phyloP scores from a whole-genome alignment of 2,888 invertebrate species.

The Invenusta paracnida region DNA sequence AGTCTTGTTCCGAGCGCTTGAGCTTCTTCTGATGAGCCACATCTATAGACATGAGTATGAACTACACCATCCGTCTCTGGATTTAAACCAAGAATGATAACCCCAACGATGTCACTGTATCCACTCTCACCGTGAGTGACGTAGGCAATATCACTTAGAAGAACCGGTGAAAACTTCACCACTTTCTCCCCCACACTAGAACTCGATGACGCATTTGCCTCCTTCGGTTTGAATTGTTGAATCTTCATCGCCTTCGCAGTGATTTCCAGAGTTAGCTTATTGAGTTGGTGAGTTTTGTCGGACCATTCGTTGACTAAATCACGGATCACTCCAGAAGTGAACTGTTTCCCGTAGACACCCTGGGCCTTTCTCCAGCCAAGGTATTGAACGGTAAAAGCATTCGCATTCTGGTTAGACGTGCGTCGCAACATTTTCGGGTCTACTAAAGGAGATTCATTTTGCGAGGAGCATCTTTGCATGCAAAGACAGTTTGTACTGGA shows the following conservation, averaged over 20 bases:
- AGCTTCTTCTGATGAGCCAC: slow-evolving; percentile 87
- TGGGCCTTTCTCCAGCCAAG: slow-evolving; percentile 90
- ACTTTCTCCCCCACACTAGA: slow-evolving; percentile 65
- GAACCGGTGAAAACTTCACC: slow-evolving; percentile 71
- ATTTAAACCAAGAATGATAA: slow-evolving; percentile 84
- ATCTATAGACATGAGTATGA: slow-evolving; percentile 88
- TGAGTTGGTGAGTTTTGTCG: slow-evolving; percentile 64
- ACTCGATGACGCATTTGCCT: too few relatives aligned
- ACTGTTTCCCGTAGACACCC: slow-evolving; percentile 77
- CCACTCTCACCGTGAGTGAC: slow-evolving; percentile 70
- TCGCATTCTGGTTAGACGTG: too few relatives aligned
- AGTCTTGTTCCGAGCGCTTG: slow-evolving; percentile 78
- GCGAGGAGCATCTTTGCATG: too few relatives aligned
- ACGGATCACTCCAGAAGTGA: slow-evolving; percentile 75
- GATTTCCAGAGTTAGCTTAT: not conserved
- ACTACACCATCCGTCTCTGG: slow-evolving; percentile 87
- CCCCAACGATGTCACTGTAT: slow-evolving; percentile 75
- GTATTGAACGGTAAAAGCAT: slow-evolving; percentile 64
- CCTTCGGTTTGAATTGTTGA: not conserved
- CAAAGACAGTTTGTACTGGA: too few relatives aligned
- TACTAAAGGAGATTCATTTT: too few relatives aligned
- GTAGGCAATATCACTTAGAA: slow-evolving; percentile 68
- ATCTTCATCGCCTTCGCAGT: not conserved
- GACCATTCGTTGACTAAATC: slow-evolving; percentile 77
- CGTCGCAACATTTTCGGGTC: too few relatives aligned